These are phyloP conservation scores for Xestia ashworthii DNA, from an alignment of 2,888 invertebrate species.

Conservation along the genomic window DNA sequence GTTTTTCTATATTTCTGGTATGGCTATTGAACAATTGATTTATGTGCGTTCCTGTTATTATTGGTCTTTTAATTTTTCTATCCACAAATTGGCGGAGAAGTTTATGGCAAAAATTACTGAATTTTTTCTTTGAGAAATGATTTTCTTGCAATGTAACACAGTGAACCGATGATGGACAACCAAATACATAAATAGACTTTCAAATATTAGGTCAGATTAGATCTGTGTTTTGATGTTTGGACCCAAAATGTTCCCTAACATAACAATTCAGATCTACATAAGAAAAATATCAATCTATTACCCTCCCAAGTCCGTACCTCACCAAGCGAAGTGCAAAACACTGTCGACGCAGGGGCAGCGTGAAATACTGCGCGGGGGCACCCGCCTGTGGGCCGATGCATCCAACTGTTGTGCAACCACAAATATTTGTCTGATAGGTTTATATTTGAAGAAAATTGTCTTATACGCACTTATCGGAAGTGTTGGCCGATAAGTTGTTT, in stretches of 20 bases:
- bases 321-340: conserved; percentile 85
- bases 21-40: background rate
- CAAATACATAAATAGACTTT: background rate
- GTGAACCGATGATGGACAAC: background rate
- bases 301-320: conserved; percentile 70
- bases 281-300: conserved; percentile 1
- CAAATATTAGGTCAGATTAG: background rate
- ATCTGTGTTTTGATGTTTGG: background rate
- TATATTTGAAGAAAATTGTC: conserved; percentile 66
- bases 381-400: conserved; percentile 80
- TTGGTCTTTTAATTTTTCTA: no score
- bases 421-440: conserved; percentile 67
- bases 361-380: conserved; percentile 85
- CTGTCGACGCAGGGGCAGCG: conserved; percentile 80
- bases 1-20: background rate
- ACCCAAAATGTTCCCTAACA: no score
- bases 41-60: background rate
- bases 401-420: conserved; percentile 68
- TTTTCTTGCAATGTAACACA: background rate
- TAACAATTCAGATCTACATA: background rate
- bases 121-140: background rate
- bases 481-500: conserved; percentile 51
- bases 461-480: conserved; percentile 56
- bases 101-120: background rate
- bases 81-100: background rate